Conservation (phyloP, 2,113 vertebrate genomes). For the Anhinga rufa region DNA sequence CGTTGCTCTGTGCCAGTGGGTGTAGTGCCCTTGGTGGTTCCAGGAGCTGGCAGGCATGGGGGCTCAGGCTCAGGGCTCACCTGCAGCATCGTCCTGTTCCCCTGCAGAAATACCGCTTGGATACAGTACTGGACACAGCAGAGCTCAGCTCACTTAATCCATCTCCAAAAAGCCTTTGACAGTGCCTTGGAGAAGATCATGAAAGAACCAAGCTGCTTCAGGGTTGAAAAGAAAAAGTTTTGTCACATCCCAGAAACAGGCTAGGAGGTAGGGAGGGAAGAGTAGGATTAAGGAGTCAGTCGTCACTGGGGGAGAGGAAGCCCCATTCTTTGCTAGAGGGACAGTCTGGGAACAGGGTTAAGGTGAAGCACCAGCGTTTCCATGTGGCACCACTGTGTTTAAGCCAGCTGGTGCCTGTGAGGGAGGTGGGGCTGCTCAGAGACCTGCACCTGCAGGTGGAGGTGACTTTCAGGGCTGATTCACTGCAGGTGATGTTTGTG, state of each 20-base stretch:
- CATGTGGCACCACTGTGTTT: background rate
- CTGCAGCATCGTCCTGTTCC: background rate
- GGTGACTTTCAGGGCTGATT: background rate
- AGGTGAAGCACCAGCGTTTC: background rate
- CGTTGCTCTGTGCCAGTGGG: background rate
- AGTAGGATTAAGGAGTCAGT: accelerated
- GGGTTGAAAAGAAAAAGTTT: background rate
- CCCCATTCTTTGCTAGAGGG: background rate
- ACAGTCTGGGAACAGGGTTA: accelerated
- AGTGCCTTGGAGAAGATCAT: background rate
- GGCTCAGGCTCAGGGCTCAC: background rate
- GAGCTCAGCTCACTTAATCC: background rate
- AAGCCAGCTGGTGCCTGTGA: background rate
- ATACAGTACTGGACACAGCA: background rate
- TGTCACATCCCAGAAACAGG: background rate
- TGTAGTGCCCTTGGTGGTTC: background rate
- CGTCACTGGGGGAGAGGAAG: background rate
- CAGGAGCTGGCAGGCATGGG: background rate
- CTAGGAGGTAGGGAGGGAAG: too few species aligned
- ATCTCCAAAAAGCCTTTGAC: background rate
- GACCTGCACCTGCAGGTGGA: background rate
- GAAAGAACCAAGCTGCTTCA: background rate
- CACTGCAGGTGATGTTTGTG: background rate
- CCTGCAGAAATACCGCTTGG: background rate
- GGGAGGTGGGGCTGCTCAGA: background rate